These are phyloP conservation scores for Caenorhabditis tropicalis DNA, from an alignment of 1,140 invertebrate genomes.

Conservation along the genomic window DNA sequence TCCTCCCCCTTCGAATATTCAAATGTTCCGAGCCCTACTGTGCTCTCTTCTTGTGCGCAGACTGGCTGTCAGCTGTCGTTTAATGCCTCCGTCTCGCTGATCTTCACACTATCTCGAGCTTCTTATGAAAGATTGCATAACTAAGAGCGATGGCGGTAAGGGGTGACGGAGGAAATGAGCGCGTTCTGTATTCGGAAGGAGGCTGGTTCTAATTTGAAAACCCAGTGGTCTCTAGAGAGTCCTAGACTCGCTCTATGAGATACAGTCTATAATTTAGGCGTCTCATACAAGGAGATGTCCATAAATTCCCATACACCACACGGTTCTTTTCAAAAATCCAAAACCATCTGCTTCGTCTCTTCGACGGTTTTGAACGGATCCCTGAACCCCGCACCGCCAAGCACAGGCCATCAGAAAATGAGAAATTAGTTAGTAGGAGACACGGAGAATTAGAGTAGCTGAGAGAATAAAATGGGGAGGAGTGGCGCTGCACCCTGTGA, in stretches of 20 bases:
- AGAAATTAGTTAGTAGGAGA: conserved; percentile 32
- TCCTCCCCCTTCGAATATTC: not conserved
- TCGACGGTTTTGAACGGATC: conserved; percentile 11
- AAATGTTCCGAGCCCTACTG: conserved; percentile 27
- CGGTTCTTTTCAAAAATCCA: conserved; percentile 20
- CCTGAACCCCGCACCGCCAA: not conserved
- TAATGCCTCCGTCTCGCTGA: not conserved
- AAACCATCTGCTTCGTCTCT: not conserved
- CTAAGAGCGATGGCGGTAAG: conserved; percentile 38
- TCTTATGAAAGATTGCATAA: conserved; percentile 42
- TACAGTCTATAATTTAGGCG: not conserved
- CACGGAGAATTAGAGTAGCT: not conserved
- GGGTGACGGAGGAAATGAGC: not conserved
- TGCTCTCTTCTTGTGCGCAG: conserved; percentile 8
- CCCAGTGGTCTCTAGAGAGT: not conserved
- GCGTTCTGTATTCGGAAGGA: not conserved
- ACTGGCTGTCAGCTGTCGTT: conserved; percentile 34
- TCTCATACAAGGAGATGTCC: not conserved
- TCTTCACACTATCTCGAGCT: conserved; percentile 7
- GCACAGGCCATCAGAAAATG: conserved; percentile 26
- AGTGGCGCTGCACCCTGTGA: too few species aligned
- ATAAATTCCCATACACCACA: conserved; percentile 36
- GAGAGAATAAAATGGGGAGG: too few species aligned
- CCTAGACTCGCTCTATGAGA: not conserved
- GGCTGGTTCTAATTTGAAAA: conserved; percentile 1